phyloP scores from a whole-genome alignment of 2,797 vertebrate species.

The Anisognathus igniventris region DNA sequence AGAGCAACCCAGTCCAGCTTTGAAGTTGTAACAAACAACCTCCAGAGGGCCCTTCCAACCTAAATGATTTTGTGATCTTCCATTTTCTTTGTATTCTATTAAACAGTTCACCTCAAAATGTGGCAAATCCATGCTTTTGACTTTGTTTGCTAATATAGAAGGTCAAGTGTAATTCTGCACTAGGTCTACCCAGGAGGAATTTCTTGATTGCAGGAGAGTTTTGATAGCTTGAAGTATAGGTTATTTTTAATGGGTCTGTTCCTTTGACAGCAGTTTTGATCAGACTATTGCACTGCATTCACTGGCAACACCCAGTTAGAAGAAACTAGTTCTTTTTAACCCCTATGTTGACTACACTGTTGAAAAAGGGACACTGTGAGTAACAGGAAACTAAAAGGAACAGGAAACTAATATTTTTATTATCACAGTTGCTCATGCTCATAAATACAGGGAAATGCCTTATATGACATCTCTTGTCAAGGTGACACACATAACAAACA shows the following conservation, averaged over 20 bases:
- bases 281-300: not conserved
- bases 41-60: not conserved
- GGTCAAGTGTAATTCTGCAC: not conserved
- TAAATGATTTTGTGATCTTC: not conserved
- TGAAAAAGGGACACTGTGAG: not conserved
- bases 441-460: not conserved
- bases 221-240: not conserved
- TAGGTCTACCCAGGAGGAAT: not conserved
- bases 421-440: not conserved
- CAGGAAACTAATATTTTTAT: not conserved
- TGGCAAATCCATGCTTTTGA: not conserved
- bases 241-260: not conserved
- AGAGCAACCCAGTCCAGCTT: not conserved
- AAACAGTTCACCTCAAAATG: not conserved
- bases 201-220: not conserved
- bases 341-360: not conserved
- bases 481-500: not conserved
- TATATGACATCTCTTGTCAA: not conserved
- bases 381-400: not conserved
- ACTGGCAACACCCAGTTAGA: not conserved
- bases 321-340: not conserved
- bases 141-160: not conserved
- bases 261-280: not conserved
- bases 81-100: not conserved
- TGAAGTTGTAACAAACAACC: not conserved